These are phyloP conservation scores for Halictus rubicundus DNA, from an alignment of 1,140 invertebrate genomes.

Conservation along the genomic window DNA sequence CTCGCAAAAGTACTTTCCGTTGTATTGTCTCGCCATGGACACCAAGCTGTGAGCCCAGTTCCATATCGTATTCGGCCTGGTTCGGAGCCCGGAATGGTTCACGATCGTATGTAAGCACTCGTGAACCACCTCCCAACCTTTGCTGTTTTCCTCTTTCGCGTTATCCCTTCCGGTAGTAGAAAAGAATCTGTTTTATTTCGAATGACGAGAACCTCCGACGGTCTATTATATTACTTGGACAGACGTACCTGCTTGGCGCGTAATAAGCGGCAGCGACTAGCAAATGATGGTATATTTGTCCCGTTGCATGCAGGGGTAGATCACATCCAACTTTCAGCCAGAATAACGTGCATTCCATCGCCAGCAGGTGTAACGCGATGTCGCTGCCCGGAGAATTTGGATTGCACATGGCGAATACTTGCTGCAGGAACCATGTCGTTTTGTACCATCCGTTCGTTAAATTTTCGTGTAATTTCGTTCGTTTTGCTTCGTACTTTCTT, in stretches of 20 bases:
- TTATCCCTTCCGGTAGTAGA: conserved; percentile 39
- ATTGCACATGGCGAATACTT: conserved; percentile 72
- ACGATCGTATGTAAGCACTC: conserved; percentile 73
- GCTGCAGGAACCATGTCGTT: conserved; percentile 69
- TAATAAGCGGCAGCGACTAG: conserved; percentile 72
- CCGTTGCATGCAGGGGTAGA: conserved; percentile 70
- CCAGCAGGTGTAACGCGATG: conserved; percentile 66
- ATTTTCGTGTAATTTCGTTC: conserved; percentile 53
- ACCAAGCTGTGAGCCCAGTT: conserved; percentile 72
- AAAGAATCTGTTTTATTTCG: neutral
- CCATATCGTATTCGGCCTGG: conserved; percentile 70
- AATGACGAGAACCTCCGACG: neutral
- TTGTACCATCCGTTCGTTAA: conserved; percentile 71
- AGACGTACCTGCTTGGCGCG: conserved; percentile 67
- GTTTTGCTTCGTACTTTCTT: conserved; percentile 56
- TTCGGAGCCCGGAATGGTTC: conserved; percentile 65
- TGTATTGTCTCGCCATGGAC: conserved; percentile 66
- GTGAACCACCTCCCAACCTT: conserved; percentile 70
- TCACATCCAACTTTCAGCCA: conserved; percentile 72
- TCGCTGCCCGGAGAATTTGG: conserved; percentile 50
- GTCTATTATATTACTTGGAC: neutral
- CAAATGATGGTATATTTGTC: conserved; percentile 72
- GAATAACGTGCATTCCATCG: conserved; percentile 70
- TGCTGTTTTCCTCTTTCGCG: conserved; percentile 57
- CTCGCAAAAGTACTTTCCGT: conserved; percentile 69